phyloP scores from a whole-genome alignment of 2,888 invertebrate species.

The Oligia fasciuncula region DNA sequence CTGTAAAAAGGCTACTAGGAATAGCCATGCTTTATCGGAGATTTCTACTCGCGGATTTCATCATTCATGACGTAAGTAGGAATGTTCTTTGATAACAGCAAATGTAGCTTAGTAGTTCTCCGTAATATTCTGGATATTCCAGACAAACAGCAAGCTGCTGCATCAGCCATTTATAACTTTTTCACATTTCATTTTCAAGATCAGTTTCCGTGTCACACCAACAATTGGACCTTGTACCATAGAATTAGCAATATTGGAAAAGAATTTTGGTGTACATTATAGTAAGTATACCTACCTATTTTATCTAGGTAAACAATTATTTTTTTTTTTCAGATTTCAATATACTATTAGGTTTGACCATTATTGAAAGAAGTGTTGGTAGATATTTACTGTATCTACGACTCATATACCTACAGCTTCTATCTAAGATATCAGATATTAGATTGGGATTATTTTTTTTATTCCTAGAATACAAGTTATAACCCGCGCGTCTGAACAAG shows the following conservation, averaged over 20 bases:
- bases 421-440: neutral
- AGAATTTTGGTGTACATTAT: neutral
- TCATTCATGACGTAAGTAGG: neutral
- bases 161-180: neutral
- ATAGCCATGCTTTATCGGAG: neutral
- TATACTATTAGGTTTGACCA: neutral
- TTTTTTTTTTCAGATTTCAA: neutral
- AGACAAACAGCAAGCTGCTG: neutral
- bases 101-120: neutral
- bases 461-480: neutral
- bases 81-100: neutral
- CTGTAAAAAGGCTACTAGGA: neutral
- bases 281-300: neutral
- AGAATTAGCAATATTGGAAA: neutral
- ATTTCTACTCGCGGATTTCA: neutral
- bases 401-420: neutral
- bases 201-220: neutral
- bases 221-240: neutral
- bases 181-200: neutral
- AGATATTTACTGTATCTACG: neutral
- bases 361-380: neutral
- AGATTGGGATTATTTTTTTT: too few relatives aligned
- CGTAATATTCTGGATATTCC: neutral
- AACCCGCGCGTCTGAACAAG: constrained; percentile 48
- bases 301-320: neutral